phyloP scores from a whole-genome alignment of 2,888 invertebrate species.

The Polyommatus iphigenia region DNA sequence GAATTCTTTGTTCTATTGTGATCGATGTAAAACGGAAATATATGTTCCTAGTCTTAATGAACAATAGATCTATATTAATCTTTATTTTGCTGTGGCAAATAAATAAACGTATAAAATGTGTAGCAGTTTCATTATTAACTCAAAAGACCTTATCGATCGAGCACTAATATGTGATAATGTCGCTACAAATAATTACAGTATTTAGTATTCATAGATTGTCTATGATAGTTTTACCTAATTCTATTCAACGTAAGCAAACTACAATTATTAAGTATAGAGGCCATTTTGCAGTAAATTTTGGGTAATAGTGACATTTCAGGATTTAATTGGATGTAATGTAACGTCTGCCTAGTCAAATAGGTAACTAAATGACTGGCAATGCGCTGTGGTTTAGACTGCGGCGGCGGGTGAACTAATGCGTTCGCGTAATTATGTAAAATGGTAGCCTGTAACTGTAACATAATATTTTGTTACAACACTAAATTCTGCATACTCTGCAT shows the following conservation, averaged over 20 bases:
- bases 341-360: neutral
- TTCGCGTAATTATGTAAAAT: slow-evolving; percentile 5
- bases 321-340: neutral
- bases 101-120: slow-evolving; percentile 43
- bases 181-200: neutral
- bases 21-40: slow-evolving; percentile 41
- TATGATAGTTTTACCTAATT: too few relatives aligned
- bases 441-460: neutral
- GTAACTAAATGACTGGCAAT: neutral
- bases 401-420: neutral
- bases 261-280: too few relatives aligned
- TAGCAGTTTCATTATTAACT: slow-evolving; percentile 29
- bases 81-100: slow-evolving; percentile 46
- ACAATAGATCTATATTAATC: slow-evolving; percentile 52
- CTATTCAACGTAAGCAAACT: too few relatives aligned
- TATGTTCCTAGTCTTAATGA: slow-evolving; percentile 76
- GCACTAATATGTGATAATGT: neutral
- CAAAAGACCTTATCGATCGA: neutral
- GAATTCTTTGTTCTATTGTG: slow-evolving; percentile 38
- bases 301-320: neutral
- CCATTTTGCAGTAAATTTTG: neutral
- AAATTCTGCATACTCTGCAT: neutral
- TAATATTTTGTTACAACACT: neutral
- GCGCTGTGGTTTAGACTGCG: neutral
- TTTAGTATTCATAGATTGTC: too few relatives aligned